Evolutionary conservation across 2,797 vertebrate species (phyloP).

Genomic region (Scarus forsteni): DNA sequence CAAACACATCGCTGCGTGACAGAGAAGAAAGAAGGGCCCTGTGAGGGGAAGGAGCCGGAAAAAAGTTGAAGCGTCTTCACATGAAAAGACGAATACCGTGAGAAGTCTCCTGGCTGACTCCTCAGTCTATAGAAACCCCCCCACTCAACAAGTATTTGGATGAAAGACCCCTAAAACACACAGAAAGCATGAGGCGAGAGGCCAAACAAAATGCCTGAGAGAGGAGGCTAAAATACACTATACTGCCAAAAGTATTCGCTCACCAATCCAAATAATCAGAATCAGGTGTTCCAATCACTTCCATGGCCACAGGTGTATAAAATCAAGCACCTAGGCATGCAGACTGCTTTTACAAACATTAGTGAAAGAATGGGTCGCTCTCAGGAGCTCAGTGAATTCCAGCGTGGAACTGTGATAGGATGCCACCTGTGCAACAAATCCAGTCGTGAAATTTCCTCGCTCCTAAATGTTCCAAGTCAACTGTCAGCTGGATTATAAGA

Average conservation of each 20-base stretch:
- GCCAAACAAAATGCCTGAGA: slow-evolving; percentile 42
- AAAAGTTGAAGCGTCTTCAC: slow-evolving; percentile 69
- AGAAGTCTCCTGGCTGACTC: slow-evolving; percentile 71
- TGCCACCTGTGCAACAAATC: too few species aligned
- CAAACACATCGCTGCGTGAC: slow-evolving; percentile 88
- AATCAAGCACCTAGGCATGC: too few species aligned
- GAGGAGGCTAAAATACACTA: slow-evolving; percentile 25
- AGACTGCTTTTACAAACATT: too few species aligned
- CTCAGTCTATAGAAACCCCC: slow-evolving; percentile 48
- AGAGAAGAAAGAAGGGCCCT: slow-evolving; percentile 87
- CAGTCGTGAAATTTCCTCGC: too few species aligned
- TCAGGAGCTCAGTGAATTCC: too few species aligned
- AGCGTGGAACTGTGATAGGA: too few species aligned
- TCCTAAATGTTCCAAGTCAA: too few species aligned
- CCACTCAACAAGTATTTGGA: slow-evolving; percentile 44
- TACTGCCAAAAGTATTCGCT: background rate
- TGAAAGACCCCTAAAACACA: slow-evolving; percentile 60
- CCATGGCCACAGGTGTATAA: too few species aligned
- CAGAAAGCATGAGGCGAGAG: slow-evolving; percentile 30
- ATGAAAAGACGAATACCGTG: slow-evolving; percentile 75
- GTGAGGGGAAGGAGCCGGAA: slow-evolving; percentile 63
- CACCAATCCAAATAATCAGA: too few species aligned
- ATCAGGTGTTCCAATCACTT: too few species aligned
- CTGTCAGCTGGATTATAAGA: too few species aligned
- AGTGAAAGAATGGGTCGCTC: too few species aligned